Conservation (phyloP, 2,113 vertebrate species). For the Malurus cyaneus region DNA sequence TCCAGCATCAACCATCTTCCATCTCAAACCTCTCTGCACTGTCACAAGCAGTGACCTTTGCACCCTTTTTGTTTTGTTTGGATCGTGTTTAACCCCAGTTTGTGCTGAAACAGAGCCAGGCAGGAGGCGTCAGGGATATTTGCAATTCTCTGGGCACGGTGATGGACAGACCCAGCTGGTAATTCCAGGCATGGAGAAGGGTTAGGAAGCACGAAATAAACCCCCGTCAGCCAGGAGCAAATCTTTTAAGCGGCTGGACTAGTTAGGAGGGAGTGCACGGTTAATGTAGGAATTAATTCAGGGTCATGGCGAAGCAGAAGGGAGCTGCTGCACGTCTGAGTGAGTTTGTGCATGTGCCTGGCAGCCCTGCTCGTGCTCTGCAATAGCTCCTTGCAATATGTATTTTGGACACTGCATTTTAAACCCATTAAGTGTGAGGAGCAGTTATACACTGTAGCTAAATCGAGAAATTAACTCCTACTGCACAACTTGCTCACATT, state of each 20-base stretch:
- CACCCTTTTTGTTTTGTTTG: neutral
- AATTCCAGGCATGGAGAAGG: neutral
- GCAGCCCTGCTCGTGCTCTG: neutral
- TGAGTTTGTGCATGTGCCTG: neutral
- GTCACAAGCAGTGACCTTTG: neutral
- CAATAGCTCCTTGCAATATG: neutral
- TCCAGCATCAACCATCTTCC: neutral
- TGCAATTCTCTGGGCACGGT: neutral
- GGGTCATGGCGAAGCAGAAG: neutral
- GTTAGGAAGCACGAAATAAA: neutral
- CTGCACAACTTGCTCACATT: neutral
- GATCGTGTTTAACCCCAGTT: neutral
- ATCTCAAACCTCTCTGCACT: neutral
- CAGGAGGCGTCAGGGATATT: neutral
- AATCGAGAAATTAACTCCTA: neutral
- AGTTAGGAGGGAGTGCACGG: neutral
- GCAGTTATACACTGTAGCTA: neutral
- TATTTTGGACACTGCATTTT: neutral
- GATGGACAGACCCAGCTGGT: neutral
- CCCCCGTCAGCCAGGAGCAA: neutral
- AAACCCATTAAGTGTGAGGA: slow-evolving; percentile 7
- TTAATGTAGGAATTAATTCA: slow-evolving; percentile 7
- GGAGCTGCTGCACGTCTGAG: neutral
- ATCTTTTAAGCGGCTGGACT: neutral
- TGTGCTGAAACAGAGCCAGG: neutral